phyloP scores from a whole-genome alignment of 2,888 invertebrate genomes.

The Hydroisotoma schaefferi region DNA sequence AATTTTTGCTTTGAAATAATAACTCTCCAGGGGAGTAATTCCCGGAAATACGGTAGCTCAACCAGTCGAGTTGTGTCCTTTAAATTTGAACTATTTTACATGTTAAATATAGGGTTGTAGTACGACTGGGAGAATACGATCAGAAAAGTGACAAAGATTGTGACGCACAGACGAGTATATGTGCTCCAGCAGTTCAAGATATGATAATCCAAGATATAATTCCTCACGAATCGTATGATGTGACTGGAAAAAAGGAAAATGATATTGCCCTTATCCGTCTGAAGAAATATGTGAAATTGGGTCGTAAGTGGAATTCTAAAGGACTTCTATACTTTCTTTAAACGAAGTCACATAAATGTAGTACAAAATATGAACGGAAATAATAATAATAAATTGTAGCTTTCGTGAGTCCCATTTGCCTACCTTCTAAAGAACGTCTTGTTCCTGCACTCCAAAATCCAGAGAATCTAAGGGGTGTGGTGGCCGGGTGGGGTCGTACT shows the following conservation, averaged over 20 bases:
- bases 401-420: slow-evolving; percentile 31
- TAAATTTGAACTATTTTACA: background rate
- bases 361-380: background rate
- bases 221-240: slow-evolving; percentile 31
- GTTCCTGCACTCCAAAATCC: slow-evolving; percentile 10
- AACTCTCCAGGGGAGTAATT: too few species aligned
- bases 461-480: too few species aligned
- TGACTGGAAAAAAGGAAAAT: slow-evolving; percentile 29
- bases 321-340: background rate
- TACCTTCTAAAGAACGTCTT: slow-evolving; percentile 29
- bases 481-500: slow-evolving; percentile 33
- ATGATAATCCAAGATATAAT: slow-evolving; percentile 34
- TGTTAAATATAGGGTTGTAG: slow-evolving; percentile 18
- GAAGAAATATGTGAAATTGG: slow-evolving; percentile 18
- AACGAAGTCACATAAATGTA: background rate
- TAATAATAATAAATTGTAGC: slow-evolving; percentile 13
- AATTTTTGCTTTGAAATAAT: background rate
- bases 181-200: slow-evolving; percentile 42
- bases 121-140: slow-evolving; percentile 43
- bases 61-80: too few species aligned
- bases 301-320: slow-evolving; percentile 25
- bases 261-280: slow-evolving; percentile 37
- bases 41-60: too few species aligned
- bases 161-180: slow-evolving; percentile 16
- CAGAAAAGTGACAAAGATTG: slow-evolving; percentile 34